Percentiles rank a stretch among this genome's conserved stretches.
Evolutionary conservation across 2,888 invertebrate genomes (phyloP).

Genomic region (Ernsta delagoae): DNA sequence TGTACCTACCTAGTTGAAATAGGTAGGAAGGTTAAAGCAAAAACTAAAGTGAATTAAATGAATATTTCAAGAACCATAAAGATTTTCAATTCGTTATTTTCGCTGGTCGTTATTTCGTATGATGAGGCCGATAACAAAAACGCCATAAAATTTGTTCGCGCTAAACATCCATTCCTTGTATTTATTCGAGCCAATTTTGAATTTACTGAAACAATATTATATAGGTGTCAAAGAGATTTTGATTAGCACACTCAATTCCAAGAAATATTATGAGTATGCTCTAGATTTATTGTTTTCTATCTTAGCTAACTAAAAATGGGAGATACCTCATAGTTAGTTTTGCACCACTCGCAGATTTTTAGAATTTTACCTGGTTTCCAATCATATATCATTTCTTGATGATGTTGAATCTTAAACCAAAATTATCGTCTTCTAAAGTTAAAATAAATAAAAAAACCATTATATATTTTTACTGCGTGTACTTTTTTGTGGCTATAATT

Average conservation of each 20-base stretch:
- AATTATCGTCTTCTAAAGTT: no score
- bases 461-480: no score
- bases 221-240: neutral
- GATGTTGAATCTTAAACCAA: no score
- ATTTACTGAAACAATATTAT: conserved; percentile 17
- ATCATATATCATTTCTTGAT: no score
- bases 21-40: no score
- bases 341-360: no score
- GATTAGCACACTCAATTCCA: neutral
- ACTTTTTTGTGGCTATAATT: no score
- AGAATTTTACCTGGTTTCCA: no score
- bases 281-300: conserved; percentile 4
- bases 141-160: neutral
- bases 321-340: no score
- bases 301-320: no score
- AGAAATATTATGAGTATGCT: conserved; percentile 2
- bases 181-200: conserved; percentile 10
- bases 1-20: no score
- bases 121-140: neutral
- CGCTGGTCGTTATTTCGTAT: neutral
- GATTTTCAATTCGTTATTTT: neutral
- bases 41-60: neutral
- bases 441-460: no score
- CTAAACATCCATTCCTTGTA: neutral
- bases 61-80: neutral